A percentile compares a stretch with the other conserved stretches of the same genome.
Conservation (phyloP, 2,888 invertebrate genomes). For the Steromphala cineraria region DNA sequence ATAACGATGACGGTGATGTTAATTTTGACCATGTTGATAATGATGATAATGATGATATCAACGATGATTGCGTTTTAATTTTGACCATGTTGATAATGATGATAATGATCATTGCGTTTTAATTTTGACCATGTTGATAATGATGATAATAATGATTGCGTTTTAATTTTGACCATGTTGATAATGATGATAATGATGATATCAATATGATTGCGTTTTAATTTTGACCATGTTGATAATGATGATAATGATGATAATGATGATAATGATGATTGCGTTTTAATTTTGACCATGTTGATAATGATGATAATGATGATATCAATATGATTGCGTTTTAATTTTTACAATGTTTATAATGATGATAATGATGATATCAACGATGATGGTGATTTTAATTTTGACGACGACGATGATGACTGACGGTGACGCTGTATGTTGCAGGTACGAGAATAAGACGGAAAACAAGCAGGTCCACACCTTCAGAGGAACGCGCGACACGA, state of each 20-base stretch:
- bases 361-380: not conserved
- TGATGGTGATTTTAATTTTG: not conserved
- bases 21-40: no score
- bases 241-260: not conserved
- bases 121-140: no score
- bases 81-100: not conserved
- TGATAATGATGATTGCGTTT: not conserved
- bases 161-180: no score
- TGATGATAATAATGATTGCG: no score
- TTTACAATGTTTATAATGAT: not conserved
- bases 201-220: no score
- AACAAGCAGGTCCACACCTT: slow-evolving; percentile 42
- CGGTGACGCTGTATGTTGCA: not conserved
- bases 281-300: no score
- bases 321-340: no score
- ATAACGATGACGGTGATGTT: no score
- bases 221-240: no score
- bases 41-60: not conserved
- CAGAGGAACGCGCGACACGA: slow-evolving; percentile 40
- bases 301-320: not conserved
- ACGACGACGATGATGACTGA: not conserved
- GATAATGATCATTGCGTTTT: no score
- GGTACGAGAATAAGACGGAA: slow-evolving; percentile 27
- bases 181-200: no score
- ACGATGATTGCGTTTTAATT: not conserved